Percentiles rank a stretch among this genome's conserved stretches.
Conservation (phyloP, 2,797 vertebrate species). For the Anomalospiza imberbis region DNA sequence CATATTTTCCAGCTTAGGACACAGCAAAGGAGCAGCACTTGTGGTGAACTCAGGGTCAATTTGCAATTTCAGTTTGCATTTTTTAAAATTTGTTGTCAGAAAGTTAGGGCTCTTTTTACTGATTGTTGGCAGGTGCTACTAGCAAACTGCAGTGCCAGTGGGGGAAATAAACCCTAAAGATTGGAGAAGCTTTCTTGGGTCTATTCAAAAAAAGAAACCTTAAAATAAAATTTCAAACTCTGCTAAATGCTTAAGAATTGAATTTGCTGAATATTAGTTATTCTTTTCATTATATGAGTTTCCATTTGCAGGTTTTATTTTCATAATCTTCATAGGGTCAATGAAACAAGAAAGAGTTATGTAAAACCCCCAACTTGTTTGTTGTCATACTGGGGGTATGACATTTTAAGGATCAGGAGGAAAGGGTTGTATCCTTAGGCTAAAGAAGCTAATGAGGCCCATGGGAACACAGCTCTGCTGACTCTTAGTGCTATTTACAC, state of each 20-base stretch:
- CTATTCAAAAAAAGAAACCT: not conserved
- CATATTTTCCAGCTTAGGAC: not conserved
- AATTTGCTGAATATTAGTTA: not conserved
- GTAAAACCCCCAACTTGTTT: not conserved
- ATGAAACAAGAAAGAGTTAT: not conserved
- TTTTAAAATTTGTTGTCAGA: not conserved
- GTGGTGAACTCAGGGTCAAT: not conserved
- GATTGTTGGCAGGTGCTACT: not conserved
- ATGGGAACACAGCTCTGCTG: not conserved
- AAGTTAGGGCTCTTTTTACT: not conserved
- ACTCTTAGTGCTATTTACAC: slow-evolving; percentile 6
- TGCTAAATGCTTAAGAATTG: not conserved
- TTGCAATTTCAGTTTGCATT: not conserved
- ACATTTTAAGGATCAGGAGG: not conserved
- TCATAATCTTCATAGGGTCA: not conserved
- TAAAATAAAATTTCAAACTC: not conserved
- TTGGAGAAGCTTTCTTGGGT: not conserved
- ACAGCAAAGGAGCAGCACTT: not conserved
- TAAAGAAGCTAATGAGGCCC: not conserved
- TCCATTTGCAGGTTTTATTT: not conserved
- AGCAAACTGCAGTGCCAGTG: not conserved
- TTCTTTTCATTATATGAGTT: not conserved
- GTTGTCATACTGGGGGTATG: not conserved
- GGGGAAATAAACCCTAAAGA: not conserved
- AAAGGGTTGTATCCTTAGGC: not conserved